Evolutionary conservation across 2,113 vertebrate genomes (phyloP), one percentile per base, ranked within the genome.

Genomic region (Ptilonorhynchus violaceus): DNA sequence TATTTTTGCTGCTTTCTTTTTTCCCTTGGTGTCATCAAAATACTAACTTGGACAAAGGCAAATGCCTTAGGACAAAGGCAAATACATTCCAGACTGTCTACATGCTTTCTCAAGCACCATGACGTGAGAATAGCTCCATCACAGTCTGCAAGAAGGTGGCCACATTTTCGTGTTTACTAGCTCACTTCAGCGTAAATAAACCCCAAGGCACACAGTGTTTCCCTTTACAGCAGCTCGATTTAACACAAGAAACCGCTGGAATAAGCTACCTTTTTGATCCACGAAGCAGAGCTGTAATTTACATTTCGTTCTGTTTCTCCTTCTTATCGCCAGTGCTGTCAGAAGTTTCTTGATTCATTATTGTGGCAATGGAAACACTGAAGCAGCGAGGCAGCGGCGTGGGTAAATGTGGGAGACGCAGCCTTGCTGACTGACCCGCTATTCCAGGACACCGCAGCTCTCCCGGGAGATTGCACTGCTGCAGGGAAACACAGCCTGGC

Each of bases 241-340:
- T 24, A 75, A 87, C 2, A 1, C 55, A 84, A 93, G 58, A 22
- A 87, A 58, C 33, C 4, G 0, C 67, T 66, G 72, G 33, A 84
- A 81, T 22, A 88, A 80, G 60, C 35, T 33, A 64, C 44, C 15
- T 50, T 94, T 93, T 39, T 67, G 64, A 82, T 92, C 72, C 56
- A 15, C 9, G 50, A 82, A 85, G 86, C 52, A 85, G 63, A 92
- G 70, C 44, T 63, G 55, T 49, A 74, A 42, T 70, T 85, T 58
- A 74, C 72, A 25, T 86, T 91, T 92, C 31, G 74, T 44, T 75
- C 74, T 92, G 82, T 7, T 80, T 79, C 79, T 47, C 63, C 64
- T 58, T 85, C 89, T 94, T 93, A 94, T 95, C 91, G 20, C 53
- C 60, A 63, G 52, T 0, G 14, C 82, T 94, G 94, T 88, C 91